Conservation (phyloP, 2,797 vertebrate species). For the Anableps anableps region DNA sequence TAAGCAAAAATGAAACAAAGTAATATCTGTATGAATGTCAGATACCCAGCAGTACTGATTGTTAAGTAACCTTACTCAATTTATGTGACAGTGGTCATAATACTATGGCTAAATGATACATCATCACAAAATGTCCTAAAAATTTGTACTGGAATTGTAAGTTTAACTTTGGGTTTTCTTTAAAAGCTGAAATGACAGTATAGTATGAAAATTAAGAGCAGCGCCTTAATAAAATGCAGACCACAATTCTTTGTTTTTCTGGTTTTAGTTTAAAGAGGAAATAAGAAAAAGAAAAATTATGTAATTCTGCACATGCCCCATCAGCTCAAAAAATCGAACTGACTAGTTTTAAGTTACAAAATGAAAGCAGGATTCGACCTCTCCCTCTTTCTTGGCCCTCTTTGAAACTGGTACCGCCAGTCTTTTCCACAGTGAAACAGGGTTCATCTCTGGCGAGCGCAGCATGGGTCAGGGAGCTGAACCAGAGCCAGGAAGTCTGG, state of each 20-base stretch:
- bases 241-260: not conserved
- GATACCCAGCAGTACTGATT: too few species aligned
- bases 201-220: not conserved
- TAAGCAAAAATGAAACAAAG: too few species aligned
- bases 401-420: conserved; percentile 61
- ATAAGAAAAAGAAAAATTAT: not conserved
- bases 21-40: too few species aligned
- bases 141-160: not conserved
- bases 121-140: not conserved
- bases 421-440: conserved; percentile 68
- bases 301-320: conserved; percentile 1
- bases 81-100: not conserved
- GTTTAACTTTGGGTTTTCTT: not conserved
- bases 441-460: conserved; percentile 71
- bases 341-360: conserved; percentile 41
- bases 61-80: too few species aligned
- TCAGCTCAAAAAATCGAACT: conserved; percentile 11
- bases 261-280: not conserved
- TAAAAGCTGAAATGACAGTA: not conserved
- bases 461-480: conserved; percentile 74
- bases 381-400: conserved; percentile 43
- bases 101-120: not conserved
- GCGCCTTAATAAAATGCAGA: not conserved
- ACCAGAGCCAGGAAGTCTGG: conserved; percentile 76
- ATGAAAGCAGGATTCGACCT: conserved; percentile 50